Percentiles rank a stretch among this genome's conserved stretches.
phyloP scores from a whole-genome alignment of 2,797 vertebrate genomes.

The Halcyon badia region DNA sequence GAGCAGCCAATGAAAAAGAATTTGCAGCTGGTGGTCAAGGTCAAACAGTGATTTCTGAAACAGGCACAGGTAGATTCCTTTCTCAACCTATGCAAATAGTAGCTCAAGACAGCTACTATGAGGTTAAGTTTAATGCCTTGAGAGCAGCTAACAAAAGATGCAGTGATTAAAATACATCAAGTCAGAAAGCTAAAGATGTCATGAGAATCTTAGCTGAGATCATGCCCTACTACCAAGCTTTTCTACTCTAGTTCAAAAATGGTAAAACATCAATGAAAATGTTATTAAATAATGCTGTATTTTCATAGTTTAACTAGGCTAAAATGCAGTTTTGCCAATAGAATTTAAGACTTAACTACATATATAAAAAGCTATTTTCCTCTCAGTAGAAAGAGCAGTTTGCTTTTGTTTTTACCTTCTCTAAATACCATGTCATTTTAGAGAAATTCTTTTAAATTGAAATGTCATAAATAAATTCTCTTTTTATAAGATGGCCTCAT shows the following conservation, averaged over 20 bases:
- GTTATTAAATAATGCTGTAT: not conserved
- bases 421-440: not conserved
- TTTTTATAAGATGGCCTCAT: slow-evolving; percentile 73
- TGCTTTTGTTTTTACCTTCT: slow-evolving; percentile 36
- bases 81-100: not conserved
- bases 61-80: not conserved
- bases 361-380: not conserved
- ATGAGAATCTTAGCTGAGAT: not conserved
- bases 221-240: not conserved
- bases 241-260: not conserved
- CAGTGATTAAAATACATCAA: not conserved
- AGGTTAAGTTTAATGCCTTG: not conserved
- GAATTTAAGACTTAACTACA: slow-evolving; percentile 33
- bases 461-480: slow-evolving; percentile 40
- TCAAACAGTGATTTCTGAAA: not conserved
- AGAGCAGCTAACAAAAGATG: not conserved
- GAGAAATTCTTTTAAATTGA: slow-evolving; percentile 44
- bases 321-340: slow-evolving; percentile 42
- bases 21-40: not conserved
- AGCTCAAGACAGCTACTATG: not conserved
- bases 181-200: not conserved
- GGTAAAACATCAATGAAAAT: not conserved
- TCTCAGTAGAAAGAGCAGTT: slow-evolving; percentile 5
- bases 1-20: not conserved
- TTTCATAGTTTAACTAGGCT: not conserved